Base-by-base conservation (phyloP, 2,797 vertebrate genomes). In the Coregonus ussuriensis region DNA sequence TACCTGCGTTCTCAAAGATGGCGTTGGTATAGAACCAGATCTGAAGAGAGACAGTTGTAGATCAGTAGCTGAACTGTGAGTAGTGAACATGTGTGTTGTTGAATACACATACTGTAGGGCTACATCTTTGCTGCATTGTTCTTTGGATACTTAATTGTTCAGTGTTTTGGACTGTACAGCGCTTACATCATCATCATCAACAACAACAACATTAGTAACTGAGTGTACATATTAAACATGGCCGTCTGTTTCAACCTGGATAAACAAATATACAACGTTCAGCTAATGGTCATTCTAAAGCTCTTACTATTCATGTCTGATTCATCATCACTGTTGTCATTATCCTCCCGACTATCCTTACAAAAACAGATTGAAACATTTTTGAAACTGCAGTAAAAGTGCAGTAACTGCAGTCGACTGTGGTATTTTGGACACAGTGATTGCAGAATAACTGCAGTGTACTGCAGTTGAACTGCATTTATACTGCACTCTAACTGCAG, bases 1-100 rank as follows among this genome's bases (percentile, higher is more conserved):
- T 94, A n/a, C 96, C 95, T 0, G 95, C 93, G 0, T 96, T 92
- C 88, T 92, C 88, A 1, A 98, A 98, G 86, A 98, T 97, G 63
- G 90, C 79, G 82, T 97, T 97, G 79, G 97, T 97, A 84, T 97
- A 98, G 91, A 96, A 98, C 97, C 97, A 97, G 88, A 97, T 97
- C 96, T 97, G 93, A 74, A 92, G 25, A 59, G 9, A 90, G 73
- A 85, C 41, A 88, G 35, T 4, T 1, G 2, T 77, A 25, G 41
- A 77, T 78, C 15, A 79, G 78, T 29, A 66, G 21, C 53, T 79
- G 7, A 65, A 29, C 33, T 65, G 7, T 74, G 53, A 11, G 31
- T 21, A 11, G 3, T 63, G 7, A 63, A 9, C 7, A 11, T 63
- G 59, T 9, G 13, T 21, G 13, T 3, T 0, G 9, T 6, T 63